Base-by-base conservation (phyloP, 2,113 vertebrate genomes). In the Phocoena sinus region DNA sequence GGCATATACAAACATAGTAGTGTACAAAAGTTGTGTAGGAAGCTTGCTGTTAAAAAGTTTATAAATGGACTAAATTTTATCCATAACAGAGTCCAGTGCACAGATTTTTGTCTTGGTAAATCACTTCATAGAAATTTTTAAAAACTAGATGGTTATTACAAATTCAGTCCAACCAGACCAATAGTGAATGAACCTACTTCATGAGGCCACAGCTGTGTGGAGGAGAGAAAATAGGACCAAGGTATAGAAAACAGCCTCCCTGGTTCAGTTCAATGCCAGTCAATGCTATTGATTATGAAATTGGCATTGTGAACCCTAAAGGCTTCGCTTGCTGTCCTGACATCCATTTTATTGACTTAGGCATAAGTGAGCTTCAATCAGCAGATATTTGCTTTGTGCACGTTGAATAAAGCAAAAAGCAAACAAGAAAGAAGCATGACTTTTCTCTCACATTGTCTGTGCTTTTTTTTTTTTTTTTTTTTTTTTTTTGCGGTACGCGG, bases 21-120 rank as follows among this genome's bases (percentile, higher is more conserved):
- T 50, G 14, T 86, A 80, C 63, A 97, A 89, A 96, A 96, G 91
- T 63, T 93, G 89, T 82, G 74, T 58, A 89, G 88, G 67, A 95
- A 91, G 86, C 71, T 86, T 91, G 36, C 76, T 81, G 60, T 80
- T 83, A 38, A 33, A 88, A 90, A 58, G 28, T 82, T 89, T 97
- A 77, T 94, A 93, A 79, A 38, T 90, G 26, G 28, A 71, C 18
- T 86, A 65, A 83, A 73, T 94, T 95, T 95, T 84, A 90, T 71
- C 62, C 25, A 63, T 58, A 89, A 77, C n/a, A 94, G 2, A 96
- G 44, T 1, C 9, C 17, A 60, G 21, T 10, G 26, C 10, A 74
- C 11, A 62, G 4, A 58, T n/a, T 79, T 91, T 90, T 87, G 26
- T 41, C 31, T 92, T 77, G 89, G 36, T 31, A 81, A 71, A 81